These are phyloP conservation scores for Phenacoccus solenopsis DNA, from an alignment of 1,140 invertebrate genomes.

Conservation along the genomic window DNA sequence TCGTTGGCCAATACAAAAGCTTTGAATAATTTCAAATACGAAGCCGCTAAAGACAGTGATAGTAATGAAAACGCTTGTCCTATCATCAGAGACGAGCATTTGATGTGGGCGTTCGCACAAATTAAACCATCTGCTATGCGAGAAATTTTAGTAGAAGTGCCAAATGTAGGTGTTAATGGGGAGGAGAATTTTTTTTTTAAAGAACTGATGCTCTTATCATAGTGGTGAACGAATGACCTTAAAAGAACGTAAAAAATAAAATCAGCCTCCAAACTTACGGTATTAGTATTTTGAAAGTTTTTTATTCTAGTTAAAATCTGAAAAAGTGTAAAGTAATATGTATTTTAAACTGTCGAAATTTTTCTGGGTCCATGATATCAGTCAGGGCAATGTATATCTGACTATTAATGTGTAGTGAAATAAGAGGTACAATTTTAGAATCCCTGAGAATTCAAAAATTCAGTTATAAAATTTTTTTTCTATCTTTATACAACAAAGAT, in stretches of 20 bases:
- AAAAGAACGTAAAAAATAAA: background rate
- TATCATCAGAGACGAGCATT: constrained; percentile 37
- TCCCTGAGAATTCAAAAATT: too few relatives aligned
- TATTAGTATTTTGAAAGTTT: background rate
- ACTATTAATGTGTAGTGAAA: too few relatives aligned
- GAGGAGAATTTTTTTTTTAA: too few relatives aligned
- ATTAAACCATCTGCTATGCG: constrained; percentile 83
- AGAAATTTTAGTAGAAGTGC: constrained; percentile 68
- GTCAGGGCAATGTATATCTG: too few relatives aligned
- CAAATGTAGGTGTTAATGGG: constrained; percentile 51
- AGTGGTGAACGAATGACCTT: background rate
- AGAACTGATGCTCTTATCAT: too few relatives aligned
- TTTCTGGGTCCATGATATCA: too few relatives aligned
- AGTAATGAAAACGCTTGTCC: background rate
- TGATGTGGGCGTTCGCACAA: constrained; percentile 48
- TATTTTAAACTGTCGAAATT: too few relatives aligned
- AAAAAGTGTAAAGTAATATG: too few relatives aligned
- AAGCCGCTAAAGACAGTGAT: background rate
- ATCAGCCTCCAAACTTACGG: background rate
- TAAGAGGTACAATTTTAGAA: too few relatives aligned
- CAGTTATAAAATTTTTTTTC: too few relatives aligned
- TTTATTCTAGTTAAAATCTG: too few relatives aligned
- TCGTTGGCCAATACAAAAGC: constrained; percentile 50
- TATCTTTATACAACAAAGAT: too few relatives aligned
- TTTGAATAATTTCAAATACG: background rate